These are phyloP conservation scores for Galemys pyrenaicus DNA, from an alignment of 2,113 vertebrate genomes.

Conservation along the genomic window DNA sequence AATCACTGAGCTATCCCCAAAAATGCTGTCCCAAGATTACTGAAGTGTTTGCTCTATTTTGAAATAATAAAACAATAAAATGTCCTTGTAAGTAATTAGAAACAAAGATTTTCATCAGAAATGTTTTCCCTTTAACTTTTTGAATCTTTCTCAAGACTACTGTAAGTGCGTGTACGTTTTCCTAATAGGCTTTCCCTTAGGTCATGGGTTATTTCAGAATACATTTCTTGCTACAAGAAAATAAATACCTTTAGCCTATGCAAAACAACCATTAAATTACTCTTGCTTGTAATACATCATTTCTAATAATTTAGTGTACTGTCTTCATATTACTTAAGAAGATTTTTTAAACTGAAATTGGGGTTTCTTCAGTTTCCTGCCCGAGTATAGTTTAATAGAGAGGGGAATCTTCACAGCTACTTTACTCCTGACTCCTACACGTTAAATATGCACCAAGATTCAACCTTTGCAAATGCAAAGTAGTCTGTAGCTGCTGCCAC, in stretches of 20 bases:
- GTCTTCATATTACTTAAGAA: neutral
- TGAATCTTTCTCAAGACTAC: constrained; percentile 13
- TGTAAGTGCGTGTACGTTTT: neutral
- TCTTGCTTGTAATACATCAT: constrained; percentile 1
- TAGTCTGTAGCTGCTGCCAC: neutral
- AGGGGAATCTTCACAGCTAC: neutral
- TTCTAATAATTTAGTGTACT: constrained; percentile 35
- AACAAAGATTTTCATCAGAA: constrained; percentile 47
- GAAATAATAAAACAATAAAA: neutral
- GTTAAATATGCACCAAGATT: constrained; percentile 2
- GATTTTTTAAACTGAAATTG: constrained; percentile 42
- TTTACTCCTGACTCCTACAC: neutral
- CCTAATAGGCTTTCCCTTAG: neutral
- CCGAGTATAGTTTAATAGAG: constrained; percentile 18
- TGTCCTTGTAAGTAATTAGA: constrained; percentile 41
- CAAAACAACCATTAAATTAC: constrained; percentile 25
- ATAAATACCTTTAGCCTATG: neutral
- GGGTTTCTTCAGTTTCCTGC: constrained; percentile 5
- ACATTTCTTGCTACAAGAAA: constrained; percentile 8
- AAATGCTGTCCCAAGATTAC: neutral
- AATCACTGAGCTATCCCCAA: constrained; percentile 15
- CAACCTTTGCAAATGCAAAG: neutral
- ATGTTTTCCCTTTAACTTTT: constrained; percentile 27
- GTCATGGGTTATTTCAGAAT: neutral
- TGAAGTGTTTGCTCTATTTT: neutral